Base-by-base conservation (phyloP, 2,888 invertebrate genomes). In the Nebria salina region DNA sequence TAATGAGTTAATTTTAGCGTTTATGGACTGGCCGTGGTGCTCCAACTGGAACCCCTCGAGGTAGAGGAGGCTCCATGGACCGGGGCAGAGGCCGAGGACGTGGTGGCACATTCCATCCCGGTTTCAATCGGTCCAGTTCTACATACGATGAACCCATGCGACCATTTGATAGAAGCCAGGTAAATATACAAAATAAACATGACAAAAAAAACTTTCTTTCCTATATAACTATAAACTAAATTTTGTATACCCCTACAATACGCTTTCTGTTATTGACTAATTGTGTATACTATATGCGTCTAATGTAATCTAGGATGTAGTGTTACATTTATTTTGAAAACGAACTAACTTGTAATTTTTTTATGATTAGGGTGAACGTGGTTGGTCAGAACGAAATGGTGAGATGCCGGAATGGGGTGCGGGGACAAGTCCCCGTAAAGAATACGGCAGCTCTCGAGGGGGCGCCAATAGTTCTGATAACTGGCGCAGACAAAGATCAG, bases 371-470 rank as follows among this genome's bases (percentile, higher is more conserved):
- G 89, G 88, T 82, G 90, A 90, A 83, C 88, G 91, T 41, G 90
- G 90, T 41, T 92, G 92, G 92, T 89, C 89, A 66, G 91, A 92
- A 84, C 88, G 91, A 84, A 92, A 92, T 83, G 91, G 90, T 3
- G 90, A 89, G 65, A 90, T 90, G 82, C 86, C 90, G 13, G 92
- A 92, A 82, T 92, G 92, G 91, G 89, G 89, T 79, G 90, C 89
- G 6, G 82, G 83, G 15, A 88, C 88, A 42, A 91, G 91, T 86
- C 92, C 92, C 26, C 89, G 92, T 76, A 92, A 92, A 85, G 92
- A 92, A 83, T 89, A 90, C 79, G 88, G 87, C 83, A 88, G 89
- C 68, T 87, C 89, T 15, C 84, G 88, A 72, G 88, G 89, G 41
- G 85, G 88, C 83, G 89, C 89, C 68, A 85, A 88, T 26, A 88